Evolutionary conservation across 2,113 vertebrate genomes (phyloP).

Genomic region (Mobula hypostoma): DNA sequence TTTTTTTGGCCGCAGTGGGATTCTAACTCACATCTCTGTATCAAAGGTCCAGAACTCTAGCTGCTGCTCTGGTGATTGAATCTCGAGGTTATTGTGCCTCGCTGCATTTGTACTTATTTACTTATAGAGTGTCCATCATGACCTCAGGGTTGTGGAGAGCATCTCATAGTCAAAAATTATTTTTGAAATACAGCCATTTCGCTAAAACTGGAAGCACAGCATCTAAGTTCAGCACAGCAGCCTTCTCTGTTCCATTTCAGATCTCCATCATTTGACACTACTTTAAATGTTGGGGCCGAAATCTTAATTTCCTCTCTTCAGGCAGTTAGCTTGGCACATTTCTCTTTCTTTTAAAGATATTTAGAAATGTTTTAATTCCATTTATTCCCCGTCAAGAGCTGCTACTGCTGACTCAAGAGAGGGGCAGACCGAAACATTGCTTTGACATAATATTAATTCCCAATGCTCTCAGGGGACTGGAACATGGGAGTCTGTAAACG

Average conservation of each 20-base stretch:
- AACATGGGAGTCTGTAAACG: too few species aligned
- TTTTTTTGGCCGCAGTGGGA: too few species aligned
- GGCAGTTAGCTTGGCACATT: neutral
- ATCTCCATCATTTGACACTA: too few species aligned
- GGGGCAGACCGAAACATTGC: neutral
- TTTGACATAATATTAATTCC: neutral
- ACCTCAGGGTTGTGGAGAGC: neutral
- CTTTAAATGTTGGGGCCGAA: neutral
- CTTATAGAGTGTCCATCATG: neutral
- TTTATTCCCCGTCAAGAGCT: neutral
- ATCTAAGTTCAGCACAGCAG: neutral
- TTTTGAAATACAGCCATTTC: neutral
- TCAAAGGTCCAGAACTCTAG: too few species aligned
- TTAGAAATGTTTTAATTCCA: neutral
- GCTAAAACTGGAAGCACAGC: neutral
- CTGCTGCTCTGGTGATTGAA: too few species aligned
- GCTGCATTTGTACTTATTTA: neutral
- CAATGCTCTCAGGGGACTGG: neutral
- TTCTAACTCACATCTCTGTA: too few species aligned
- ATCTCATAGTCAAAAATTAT: neutral
- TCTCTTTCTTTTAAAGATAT: neutral
- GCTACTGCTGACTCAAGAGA: neutral
- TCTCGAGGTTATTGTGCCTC: too few species aligned
- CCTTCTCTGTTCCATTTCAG: neutral
- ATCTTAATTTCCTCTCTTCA: neutral